Evolutionary conservation across 2,888 invertebrate species (phyloP).

Genomic region (Parnassius mnemosyne): DNA sequence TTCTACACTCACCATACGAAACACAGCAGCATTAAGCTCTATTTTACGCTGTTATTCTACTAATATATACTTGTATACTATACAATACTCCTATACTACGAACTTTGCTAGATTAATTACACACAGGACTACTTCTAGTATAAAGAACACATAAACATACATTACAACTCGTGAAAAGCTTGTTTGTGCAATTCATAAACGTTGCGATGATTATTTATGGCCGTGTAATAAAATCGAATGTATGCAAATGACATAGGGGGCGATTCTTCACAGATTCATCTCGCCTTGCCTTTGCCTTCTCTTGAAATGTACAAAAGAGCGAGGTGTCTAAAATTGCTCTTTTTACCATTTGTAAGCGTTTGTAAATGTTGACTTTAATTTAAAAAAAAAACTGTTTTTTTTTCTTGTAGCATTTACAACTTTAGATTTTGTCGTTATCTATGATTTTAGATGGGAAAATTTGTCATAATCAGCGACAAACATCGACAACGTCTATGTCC

Average conservation of each 20-base stretch:
- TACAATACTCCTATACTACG: too few relatives aligned
- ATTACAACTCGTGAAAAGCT: slow-evolving; percentile 4
- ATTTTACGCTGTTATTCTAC: too few relatives aligned
- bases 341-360: slow-evolving; percentile 5
- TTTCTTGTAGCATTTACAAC: too few relatives aligned
- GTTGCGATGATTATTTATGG: slow-evolving; percentile 30
- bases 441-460: too few relatives aligned
- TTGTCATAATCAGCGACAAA: too few relatives aligned
- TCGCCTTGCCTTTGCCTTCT: slow-evolving; percentile 43
- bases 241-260: slow-evolving; percentile 56
- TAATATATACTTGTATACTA: too few relatives aligned
- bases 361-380: neutral
- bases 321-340: slow-evolving; percentile 49
- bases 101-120: neutral
- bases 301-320: slow-evolving; percentile 38
- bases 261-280: slow-evolving; percentile 54
- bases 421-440: too few relatives aligned
- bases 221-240: slow-evolving; percentile 48
- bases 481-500: too few relatives aligned
- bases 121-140: slow-evolving; percentile 2
- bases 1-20: too few relatives aligned
- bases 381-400: too few relatives aligned
- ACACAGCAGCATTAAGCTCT: too few relatives aligned
- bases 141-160: slow-evolving; percentile 10
- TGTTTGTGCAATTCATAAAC: slow-evolving; percentile 27